Conservation (phyloP, 2,113 vertebrate species). For the western clawed frog (Xenopus tropicalis) region DNA sequence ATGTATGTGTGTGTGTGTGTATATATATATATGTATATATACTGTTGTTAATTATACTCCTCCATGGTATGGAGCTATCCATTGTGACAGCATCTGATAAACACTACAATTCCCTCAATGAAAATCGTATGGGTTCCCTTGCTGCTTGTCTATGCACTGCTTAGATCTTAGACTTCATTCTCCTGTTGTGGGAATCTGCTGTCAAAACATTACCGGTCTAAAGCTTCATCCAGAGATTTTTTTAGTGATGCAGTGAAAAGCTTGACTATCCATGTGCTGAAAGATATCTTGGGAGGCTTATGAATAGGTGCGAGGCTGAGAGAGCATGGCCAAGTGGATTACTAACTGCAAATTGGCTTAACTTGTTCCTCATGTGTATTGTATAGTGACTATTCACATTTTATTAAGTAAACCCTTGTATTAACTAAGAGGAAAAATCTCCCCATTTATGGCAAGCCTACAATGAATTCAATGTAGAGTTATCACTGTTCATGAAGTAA, state of each 20-base stretch:
- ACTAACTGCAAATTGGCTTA: constrained; percentile 43
- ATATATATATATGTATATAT: no score
- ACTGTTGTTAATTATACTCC: no score
- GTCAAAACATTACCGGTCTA: constrained; percentile 21
- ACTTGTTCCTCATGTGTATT: constrained; percentile 28
- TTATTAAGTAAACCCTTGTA: constrained; percentile 24
- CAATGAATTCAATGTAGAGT: constrained; percentile 1
- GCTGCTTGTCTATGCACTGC: neutral
- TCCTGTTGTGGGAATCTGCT: neutral
- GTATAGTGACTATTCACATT: constrained; percentile 16
- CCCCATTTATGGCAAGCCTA: constrained; percentile 3
- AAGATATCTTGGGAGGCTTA: constrained; percentile 28
- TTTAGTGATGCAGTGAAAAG: constrained; percentile 11
- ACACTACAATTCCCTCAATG: no score
- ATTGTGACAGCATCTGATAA: no score
- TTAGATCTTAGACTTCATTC: neutral
- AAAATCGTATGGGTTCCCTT: neutral
- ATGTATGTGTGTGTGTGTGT: no score
- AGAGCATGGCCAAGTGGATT: constrained; percentile 34
- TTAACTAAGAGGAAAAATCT: constrained; percentile 15
- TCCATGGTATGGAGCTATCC: no score
- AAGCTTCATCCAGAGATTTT: constrained; percentile 14
- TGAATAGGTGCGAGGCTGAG: constrained; percentile 19
- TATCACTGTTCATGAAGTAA: neutral
- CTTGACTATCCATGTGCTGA: constrained; percentile 22